These are phyloP conservation scores for Dysdera silvatica DNA, from an alignment of 1,140 invertebrate genomes.

Conservation along the genomic window DNA sequence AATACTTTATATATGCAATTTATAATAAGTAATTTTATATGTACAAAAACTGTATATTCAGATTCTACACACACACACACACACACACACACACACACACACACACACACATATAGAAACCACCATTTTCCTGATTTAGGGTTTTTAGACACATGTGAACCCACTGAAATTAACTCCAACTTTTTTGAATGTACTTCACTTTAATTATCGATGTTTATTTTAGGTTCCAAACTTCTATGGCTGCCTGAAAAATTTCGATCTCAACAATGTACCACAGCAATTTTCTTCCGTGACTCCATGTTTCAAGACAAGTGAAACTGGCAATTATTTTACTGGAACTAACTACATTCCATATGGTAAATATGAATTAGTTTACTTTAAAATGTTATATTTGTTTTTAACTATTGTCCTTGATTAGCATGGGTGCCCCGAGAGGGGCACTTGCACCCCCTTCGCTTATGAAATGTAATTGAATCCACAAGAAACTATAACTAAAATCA, in stretches of 20 bases:
- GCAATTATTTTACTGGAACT: slow-evolving; percentile 75
- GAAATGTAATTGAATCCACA: too few species aligned
- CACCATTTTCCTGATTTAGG: background rate
- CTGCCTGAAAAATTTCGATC: slow-evolving; percentile 63
- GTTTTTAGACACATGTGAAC: slow-evolving; percentile 7
- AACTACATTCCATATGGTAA: slow-evolving; percentile 53
- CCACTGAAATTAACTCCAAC: slow-evolving; percentile 40
- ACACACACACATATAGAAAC: background rate
- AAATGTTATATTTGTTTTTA: too few species aligned
- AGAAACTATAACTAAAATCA: too few species aligned
- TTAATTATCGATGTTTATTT: background rate
- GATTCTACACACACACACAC: too few species aligned
- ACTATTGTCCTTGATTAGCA: too few species aligned
- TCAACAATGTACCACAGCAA: slow-evolving; percentile 66
- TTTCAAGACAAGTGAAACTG: slow-evolving; percentile 72
- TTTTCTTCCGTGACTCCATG: slow-evolving; percentile 60
- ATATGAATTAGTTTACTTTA: too few species aligned
- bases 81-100: too few species aligned
- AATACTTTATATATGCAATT: too few species aligned
- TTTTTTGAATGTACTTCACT: background rate
- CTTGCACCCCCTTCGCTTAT: too few species aligned
- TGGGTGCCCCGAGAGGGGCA: too few species aligned
- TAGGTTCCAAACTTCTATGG: slow-evolving; percentile 61
- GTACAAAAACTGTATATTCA: too few species aligned
- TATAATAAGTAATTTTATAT: too few species aligned